Conservation (phyloP, 35 echinoderm and acorn worm species). For the Anneissia japonica region DNA sequence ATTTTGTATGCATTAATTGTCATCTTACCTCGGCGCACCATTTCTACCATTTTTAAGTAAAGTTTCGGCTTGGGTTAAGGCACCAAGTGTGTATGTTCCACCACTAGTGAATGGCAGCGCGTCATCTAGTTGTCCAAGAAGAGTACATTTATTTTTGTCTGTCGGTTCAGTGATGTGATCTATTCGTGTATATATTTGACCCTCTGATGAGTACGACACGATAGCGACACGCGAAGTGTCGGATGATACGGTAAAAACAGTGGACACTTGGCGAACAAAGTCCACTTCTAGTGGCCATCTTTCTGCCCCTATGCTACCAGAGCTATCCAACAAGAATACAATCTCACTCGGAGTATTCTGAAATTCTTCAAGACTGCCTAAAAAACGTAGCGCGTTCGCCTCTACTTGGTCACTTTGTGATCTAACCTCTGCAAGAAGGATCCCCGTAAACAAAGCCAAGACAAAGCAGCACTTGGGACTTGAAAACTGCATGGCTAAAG, state of each 20-base stretch:
- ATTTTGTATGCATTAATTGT: too few species aligned
- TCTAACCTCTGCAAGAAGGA: neutral
- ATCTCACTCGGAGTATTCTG: slow-evolving; percentile 18
- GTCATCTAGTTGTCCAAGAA: neutral
- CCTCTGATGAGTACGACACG: slow-evolving; percentile 33
- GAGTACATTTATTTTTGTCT: slow-evolving; percentile 58
- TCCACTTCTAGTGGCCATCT: slow-evolving; percentile 15
- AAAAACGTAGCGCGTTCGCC: neutral
- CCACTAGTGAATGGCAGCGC: slow-evolving; percentile 17
- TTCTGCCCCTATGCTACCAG: slow-evolving; percentile 28
- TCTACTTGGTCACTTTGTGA: neutral
- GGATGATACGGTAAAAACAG: slow-evolving; percentile 33
- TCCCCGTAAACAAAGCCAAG: neutral
- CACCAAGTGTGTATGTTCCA: slow-evolving; percentile 34
- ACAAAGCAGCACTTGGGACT: neutral
- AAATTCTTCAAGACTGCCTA: neutral
- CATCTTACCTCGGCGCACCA: neutral
- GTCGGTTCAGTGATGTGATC: slow-evolving; percentile 43
- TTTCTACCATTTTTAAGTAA: neutral
- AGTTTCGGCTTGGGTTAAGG: neutral
- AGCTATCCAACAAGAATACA: slow-evolving; percentile 48
- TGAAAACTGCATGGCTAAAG: neutral
- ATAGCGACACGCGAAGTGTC: slow-evolving; percentile 28
- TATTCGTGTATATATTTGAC: slow-evolving; percentile 9
- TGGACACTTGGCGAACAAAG: slow-evolving; percentile 27